Conservation (phyloP, 2,113 vertebrate genomes). For the Ondatra zibethicus region DNA sequence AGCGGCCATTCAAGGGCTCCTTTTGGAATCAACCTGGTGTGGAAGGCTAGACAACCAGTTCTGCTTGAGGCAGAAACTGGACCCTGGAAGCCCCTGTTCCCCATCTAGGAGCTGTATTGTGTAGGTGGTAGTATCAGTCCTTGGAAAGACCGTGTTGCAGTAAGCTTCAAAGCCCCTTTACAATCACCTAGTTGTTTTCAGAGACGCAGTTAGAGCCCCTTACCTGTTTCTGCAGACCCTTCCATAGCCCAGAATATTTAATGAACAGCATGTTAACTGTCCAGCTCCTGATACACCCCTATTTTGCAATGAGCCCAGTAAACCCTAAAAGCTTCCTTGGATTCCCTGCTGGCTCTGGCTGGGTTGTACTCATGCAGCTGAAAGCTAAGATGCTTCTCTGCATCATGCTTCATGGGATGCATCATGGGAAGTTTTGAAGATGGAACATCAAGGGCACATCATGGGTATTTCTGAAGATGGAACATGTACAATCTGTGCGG, state of each 20-base stretch:
- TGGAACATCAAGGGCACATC: not conserved
- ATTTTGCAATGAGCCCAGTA: not conserved
- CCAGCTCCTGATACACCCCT: not conserved
- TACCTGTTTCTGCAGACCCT: not conserved
- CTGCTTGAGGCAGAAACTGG: not conserved
- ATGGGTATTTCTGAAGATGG: not conserved
- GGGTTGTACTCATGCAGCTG: not conserved
- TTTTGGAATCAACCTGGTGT: not conserved
- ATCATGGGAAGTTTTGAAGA: not conserved
- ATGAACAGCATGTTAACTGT: too few relatives aligned
- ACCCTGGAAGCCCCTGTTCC: not conserved
- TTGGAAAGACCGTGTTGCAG: fast-evolving
- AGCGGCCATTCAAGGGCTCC: not conserved
- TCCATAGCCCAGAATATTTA: not conserved
- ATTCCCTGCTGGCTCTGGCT: not conserved
- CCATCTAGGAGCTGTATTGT: fast-evolving
- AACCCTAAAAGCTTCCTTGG: not conserved
- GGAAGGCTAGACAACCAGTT: not conserved
- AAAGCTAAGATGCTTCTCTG: not conserved
- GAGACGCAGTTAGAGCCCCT: not conserved
- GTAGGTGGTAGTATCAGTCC: not conserved
- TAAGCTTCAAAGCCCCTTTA: not conserved
- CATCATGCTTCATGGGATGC: not conserved
- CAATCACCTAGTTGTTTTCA: not conserved
- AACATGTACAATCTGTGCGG: not conserved